Conservation (phyloP, 2,113 vertebrate genomes). For the Sitta europaea region DNA sequence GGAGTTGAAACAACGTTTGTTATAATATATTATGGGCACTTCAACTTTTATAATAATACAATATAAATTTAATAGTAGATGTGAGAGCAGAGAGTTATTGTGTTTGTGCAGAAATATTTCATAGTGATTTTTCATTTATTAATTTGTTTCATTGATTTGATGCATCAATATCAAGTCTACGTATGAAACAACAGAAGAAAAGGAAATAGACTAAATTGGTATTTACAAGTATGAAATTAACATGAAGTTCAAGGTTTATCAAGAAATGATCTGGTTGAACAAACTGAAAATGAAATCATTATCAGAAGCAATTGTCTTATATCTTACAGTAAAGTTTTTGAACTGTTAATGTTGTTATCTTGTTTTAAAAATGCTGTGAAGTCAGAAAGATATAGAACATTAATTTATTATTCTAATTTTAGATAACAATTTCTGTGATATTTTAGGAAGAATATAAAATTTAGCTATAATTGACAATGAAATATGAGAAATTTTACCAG, state of each 20-base stretch:
- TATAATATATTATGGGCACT: background rate
- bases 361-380: background rate
- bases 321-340: background rate
- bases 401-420: background rate
- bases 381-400: background rate
- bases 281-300: background rate
- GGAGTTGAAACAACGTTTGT: background rate
- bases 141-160: background rate
- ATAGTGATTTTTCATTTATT: background rate
- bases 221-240: background rate
- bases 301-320: background rate
- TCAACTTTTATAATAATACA: background rate
- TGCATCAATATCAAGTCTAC: background rate
- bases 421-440: background rate
- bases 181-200: background rate
- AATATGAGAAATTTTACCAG: background rate
- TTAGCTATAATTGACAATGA: background rate
- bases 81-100: background rate
- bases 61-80: background rate
- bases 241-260: background rate
- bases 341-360: background rate
- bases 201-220: background rate
- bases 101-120: background rate
- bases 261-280: background rate
- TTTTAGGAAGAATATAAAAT: background rate